Conservation (phyloP, 1,140 invertebrate genomes). For the Drosophila orena region DNA sequence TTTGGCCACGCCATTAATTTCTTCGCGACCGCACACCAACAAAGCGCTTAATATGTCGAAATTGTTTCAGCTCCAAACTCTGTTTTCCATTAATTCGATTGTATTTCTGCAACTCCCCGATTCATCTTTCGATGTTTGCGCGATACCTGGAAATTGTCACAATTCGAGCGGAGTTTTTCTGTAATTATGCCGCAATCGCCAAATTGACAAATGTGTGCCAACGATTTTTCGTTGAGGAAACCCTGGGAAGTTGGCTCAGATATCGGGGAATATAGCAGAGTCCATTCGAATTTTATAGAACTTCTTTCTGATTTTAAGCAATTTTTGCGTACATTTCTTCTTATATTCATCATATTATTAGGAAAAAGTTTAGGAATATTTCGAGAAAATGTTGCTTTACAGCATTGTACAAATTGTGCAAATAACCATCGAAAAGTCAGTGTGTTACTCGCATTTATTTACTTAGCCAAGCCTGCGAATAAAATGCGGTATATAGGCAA, state of each 20-base stretch:
- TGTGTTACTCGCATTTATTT: background rate
- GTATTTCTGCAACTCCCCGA: conserved; percentile 23
- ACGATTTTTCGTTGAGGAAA: too few relatives aligned
- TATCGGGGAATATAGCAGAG: background rate
- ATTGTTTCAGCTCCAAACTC: conserved; percentile 2
- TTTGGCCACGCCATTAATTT: conserved; percentile 54
- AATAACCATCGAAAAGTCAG: background rate
- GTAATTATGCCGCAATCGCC: conserved; percentile 27
- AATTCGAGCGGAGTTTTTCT: conserved; percentile 22
- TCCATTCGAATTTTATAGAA: background rate
- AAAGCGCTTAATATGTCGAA: conserved; percentile 21
- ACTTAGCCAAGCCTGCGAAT: background rate
- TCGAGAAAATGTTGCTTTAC: too few relatives aligned
- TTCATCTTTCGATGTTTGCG: conserved; percentile 23
- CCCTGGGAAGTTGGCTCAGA: conserved; percentile 3
- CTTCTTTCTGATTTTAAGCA: too few relatives aligned
- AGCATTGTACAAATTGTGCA: background rate
- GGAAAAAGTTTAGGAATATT: too few relatives aligned
- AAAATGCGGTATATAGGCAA: too few relatives aligned
- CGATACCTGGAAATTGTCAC: conserved; percentile 38
- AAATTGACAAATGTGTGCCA: conserved; percentile 32
- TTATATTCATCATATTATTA: too few relatives aligned
- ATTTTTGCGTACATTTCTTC: too few relatives aligned
- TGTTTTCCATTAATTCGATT: conserved; percentile 22
- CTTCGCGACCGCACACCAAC: conserved; percentile 13